Percentiles rank a stretch among this genome's conserved stretches.
These are phyloP conservation scores for Sesamia nonagrioides DNA, from an alignment of 1,140 invertebrate species.

Conservation along the genomic window DNA sequence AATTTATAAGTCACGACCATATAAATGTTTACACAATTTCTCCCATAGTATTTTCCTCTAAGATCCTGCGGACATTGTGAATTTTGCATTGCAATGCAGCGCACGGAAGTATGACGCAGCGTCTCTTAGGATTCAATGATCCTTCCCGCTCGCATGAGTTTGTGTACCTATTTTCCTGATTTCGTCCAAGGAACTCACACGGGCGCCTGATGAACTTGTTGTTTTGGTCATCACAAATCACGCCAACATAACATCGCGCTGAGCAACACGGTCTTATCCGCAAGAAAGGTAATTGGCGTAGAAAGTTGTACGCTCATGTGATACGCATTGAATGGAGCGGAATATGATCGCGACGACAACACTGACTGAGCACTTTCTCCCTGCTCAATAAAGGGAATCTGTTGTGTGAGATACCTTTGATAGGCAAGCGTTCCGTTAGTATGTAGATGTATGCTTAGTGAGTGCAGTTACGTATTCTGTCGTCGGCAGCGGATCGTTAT, in stretches of 20 bases:
- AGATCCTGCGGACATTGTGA: conserved; percentile 29
- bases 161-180: conserved; percentile 55
- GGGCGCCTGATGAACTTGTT: conserved; percentile 5
- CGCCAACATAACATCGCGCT: background rate
- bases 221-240: background rate
- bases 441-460: conserved; percentile 83
- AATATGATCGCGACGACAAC: conserved; percentile 52
- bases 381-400: conserved; percentile 64
- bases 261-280: background rate
- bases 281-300: conserved; percentile 30
- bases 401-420: conserved; percentile 79
- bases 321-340: conserved; percentile 31
- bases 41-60: background rate
- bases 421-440: conserved; percentile 71
- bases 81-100: conserved; percentile 58
- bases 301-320: conserved; percentile 24
- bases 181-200: conserved; percentile 43
- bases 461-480: conserved; percentile 86
- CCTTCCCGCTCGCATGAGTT: conserved; percentile 38
- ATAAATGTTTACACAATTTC: background rate
- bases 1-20: background rate
- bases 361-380: conserved; percentile 65
- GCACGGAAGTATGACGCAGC: conserved; percentile 63
- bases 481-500: conserved; percentile 86
- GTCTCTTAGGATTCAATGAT: conserved; percentile 60